phyloP scores from a whole-genome alignment of 1,140 invertebrate species.

The Trachymyrmex septentrionalis region DNA sequence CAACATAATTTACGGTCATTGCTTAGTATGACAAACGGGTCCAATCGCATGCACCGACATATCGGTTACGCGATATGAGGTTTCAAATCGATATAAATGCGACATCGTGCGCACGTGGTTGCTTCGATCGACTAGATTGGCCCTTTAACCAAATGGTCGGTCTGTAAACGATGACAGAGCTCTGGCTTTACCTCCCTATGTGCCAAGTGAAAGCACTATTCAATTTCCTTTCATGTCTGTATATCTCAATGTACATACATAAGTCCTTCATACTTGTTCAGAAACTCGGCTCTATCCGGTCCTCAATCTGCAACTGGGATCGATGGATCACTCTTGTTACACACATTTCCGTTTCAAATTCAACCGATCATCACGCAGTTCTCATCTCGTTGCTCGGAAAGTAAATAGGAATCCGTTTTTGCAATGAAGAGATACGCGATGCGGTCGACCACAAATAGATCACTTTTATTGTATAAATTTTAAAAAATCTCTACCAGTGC shows the following conservation, averaged over 20 bases:
- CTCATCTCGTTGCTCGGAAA: background rate
- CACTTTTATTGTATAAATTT: background rate
- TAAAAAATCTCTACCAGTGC: background rate
- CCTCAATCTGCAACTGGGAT: conserved; percentile 33
- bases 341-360: conserved; percentile 64
- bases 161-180: conserved; percentile 59
- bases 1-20: conserved; percentile 40
- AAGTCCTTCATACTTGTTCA: conserved; percentile 49
- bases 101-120: conserved; percentile 21
- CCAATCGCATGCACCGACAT: conserved; percentile 26
- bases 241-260: conserved; percentile 31
- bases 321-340: conserved; percentile 58
- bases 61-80: conserved; percentile 30
- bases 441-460: background rate
- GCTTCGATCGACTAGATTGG: conserved; percentile 44
- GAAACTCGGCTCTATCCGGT: conserved; percentile 35
- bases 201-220: conserved; percentile 66
- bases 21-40: conserved; percentile 2
- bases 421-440: background rate
- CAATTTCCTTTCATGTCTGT: conserved; percentile 68
- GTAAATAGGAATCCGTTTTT: background rate
- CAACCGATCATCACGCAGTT: background rate
- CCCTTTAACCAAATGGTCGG: conserved; percentile 58
- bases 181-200: conserved; percentile 43
- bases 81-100: conserved; percentile 52